Conservation (phyloP, 2,113 vertebrate genomes). For the Mesocricetus auratus region DNA sequence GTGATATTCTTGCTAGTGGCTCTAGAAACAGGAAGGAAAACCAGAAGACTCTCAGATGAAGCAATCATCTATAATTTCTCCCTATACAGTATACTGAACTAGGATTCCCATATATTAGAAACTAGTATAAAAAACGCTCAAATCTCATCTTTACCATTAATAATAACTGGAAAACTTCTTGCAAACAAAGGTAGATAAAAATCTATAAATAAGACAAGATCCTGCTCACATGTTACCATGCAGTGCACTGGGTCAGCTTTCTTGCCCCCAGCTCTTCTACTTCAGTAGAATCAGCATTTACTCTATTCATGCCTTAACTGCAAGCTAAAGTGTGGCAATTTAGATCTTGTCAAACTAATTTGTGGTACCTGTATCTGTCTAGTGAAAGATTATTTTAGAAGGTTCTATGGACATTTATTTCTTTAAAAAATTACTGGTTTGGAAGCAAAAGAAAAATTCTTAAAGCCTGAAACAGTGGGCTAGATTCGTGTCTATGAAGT, state of each 20-base stretch:
- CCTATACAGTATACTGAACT: neutral
- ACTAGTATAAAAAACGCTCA: neutral
- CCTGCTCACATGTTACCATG: neutral
- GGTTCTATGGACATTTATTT: slow-evolving; percentile 25
- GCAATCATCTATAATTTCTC: neutral
- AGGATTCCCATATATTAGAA: neutral
- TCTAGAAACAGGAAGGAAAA: slow-evolving; percentile 28
- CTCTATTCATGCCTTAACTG: neutral
- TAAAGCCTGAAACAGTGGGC: neutral
- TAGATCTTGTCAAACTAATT: slow-evolving; percentile 44
- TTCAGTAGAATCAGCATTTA: slow-evolving; percentile 49
- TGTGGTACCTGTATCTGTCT: neutral
- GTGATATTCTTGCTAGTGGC: neutral
- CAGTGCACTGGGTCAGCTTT: neutral
- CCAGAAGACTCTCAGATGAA: neutral
- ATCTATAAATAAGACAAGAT: neutral
- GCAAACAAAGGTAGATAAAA: neutral
- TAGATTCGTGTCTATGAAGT: neutral
- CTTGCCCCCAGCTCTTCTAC: neutral
- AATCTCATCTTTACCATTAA: neutral
- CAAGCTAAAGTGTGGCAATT: slow-evolving; percentile 10
- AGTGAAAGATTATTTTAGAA: slow-evolving; percentile 61
- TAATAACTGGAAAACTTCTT: slow-evolving; percentile 17
- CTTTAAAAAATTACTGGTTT: slow-evolving; percentile 68
- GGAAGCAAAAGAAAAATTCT: slow-evolving; percentile 46